Percentiles rank a stretch among this genome's conserved stretches.
Conservation (phyloP, 2,797 vertebrate species). For the Spinus olivaceus region DNA sequence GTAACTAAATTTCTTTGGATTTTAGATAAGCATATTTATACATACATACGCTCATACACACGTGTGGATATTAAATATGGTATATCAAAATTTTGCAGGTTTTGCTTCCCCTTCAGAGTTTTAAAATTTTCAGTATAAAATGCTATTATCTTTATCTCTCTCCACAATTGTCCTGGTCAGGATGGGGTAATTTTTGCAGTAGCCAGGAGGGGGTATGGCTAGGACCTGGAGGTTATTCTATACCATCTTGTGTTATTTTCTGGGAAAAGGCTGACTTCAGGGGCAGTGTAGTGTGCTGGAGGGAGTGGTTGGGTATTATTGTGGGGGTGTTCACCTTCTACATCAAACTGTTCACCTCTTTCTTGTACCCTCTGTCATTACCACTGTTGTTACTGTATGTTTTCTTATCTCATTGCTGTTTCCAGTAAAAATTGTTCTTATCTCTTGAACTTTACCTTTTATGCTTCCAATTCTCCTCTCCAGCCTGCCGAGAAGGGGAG, state of each 20-base stretch:
- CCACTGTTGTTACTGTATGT: neutral
- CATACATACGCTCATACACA: neutral
- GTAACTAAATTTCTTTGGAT: neutral
- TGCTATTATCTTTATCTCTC: neutral
- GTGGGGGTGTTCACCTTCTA: accelerated
- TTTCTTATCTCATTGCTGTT: neutral
- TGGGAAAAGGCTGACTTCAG: neutral
- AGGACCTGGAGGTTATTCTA: neutral
- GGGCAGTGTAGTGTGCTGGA: neutral
- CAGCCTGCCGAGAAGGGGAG: neutral
- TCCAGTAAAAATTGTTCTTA: neutral
- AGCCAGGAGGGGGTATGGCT: neutral
- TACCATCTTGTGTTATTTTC: neutral
- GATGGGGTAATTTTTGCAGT: neutral
- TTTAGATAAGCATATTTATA: neutral
- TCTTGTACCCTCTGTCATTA: neutral
- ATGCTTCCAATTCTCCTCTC: neutral
- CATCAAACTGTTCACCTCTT: neutral
- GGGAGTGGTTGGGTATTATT: neutral
- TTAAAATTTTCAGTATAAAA: neutral
- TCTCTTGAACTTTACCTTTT: neutral
- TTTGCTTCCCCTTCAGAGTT: neutral
- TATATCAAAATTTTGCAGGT: neutral
- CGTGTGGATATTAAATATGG: neutral
- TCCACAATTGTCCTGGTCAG: neutral